Base-by-base conservation (phyloP, 2,888 invertebrate species). In the Oeneis ivallda region DNA sequence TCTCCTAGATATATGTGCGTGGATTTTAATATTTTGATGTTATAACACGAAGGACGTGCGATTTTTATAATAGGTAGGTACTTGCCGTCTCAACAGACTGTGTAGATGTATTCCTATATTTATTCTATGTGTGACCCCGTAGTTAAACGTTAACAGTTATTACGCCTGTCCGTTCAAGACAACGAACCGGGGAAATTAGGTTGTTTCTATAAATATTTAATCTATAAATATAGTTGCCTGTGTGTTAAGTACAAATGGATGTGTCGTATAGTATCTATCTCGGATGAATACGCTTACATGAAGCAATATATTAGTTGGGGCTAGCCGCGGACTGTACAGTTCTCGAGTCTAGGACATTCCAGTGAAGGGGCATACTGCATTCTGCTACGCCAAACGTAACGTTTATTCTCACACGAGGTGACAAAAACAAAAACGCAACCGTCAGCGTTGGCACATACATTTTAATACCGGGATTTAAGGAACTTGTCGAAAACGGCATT, bases 171-270 rank as follows among this genome's bases (percentile, higher is more conserved):
- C 91, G 85, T 81, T 77, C 77, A 79, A 86, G 80, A 90, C 91
- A 92, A 91, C 91, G 91, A 92, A 89, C 81, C 82, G 87, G 86
- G 86, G 83, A 87, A 84, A 77, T 79, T 87, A 86, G 90, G 90
- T 89, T 89, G 90, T 91, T 89, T 81, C 77, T 77, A 78, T 75
- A 77, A 74, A 67, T 73, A 71, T 84, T 83, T 85, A 86, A 80
- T 86, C 83, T 62, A 82, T 86, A 83, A 85, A 19, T 49, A 75
- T 86, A 84, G 79, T 79, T 83, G 81, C 87, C 78, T 81, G 79
- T 80, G 84, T 86, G 84, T 86, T 62, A 86, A 89, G 90, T 90
- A 91, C 90, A 90, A 90, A 86, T 81, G 78, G 75, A 82, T 85
- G 82, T 87, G 79, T 83, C 82, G 83, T 88, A 83, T 82, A 84